Percentiles rank a stretch among this genome's conserved stretches.
Conservation (phyloP, 2,113 vertebrate genomes). For the Notechis scutatus region DNA sequence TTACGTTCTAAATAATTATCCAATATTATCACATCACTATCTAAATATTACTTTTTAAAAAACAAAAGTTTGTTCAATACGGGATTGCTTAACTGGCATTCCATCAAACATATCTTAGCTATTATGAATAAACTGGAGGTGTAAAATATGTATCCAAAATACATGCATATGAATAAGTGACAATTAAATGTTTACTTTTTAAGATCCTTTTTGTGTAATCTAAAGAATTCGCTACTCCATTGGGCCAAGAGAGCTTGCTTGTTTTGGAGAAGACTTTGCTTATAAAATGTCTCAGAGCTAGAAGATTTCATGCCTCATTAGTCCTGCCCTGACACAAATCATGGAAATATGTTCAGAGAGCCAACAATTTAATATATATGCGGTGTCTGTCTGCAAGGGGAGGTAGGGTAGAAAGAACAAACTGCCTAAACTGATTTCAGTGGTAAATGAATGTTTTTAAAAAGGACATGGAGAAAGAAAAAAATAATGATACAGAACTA, state of each 20-base stretch:
- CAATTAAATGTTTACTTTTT: conserved; percentile 45
- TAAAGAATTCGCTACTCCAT: conserved; percentile 40
- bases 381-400: conserved; percentile 27
- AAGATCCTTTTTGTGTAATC: conserved; percentile 22
- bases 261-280: conserved; percentile 48
- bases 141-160: conserved; percentile 39
- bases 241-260: conserved; percentile 40
- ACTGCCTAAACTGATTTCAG: not conserved
- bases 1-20: not conserved
- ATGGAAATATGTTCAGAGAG: conserved; percentile 51
- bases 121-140: conserved; percentile 30
- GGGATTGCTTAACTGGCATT: conserved; percentile 22
- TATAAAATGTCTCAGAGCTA: conserved; percentile 36
- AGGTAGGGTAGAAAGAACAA: not conserved
- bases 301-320: conserved; percentile 52
- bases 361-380: conserved; percentile 10
- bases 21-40: not conserved
- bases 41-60: not conserved
- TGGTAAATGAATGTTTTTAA: not conserved
- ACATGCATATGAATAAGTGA: conserved; percentile 38
- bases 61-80: not conserved
- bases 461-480: not conserved
- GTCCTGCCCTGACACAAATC: conserved; percentile 33
- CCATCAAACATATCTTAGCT: not conserved
- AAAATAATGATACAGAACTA: not conserved